These are phyloP conservation scores for Neodontobutis hainanensis DNA, from an alignment of 2,113 vertebrate genomes.

Conservation along the genomic window DNA sequence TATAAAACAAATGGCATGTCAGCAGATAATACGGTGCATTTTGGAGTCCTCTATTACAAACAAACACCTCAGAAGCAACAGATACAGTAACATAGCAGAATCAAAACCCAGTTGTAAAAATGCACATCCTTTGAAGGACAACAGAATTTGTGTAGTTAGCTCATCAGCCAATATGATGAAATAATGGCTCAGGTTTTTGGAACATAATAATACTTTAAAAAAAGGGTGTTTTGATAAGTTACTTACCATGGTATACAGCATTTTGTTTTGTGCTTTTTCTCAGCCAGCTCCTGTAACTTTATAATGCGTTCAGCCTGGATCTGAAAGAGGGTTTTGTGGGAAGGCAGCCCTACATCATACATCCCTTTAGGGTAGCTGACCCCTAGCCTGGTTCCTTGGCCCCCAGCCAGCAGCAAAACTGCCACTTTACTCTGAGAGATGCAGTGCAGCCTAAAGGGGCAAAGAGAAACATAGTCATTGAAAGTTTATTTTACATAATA, in stretches of 20 bases:
- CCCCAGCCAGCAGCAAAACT: slow-evolving; percentile 90
- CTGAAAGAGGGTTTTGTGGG: slow-evolving; percentile 97
- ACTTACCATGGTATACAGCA: slow-evolving; percentile 95
- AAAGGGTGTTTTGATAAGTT: slow-evolving; percentile 46
- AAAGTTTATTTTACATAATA: no score
- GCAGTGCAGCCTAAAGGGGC: slow-evolving; percentile 79
- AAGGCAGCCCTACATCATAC: slow-evolving; percentile 94
- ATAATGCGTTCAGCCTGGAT: slow-evolving; percentile 94
- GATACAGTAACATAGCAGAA: no score
- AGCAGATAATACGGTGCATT: no score
- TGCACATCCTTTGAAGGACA: no score
- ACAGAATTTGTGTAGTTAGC: no score
- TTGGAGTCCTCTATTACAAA: no score
- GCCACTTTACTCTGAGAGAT: slow-evolving; percentile 89
- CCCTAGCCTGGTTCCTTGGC: slow-evolving; percentile 93
- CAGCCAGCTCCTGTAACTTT: slow-evolving; percentile 88
- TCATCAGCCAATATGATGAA: no score
- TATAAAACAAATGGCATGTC: no score
- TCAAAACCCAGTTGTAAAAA: no score
- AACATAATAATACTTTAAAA: background rate
- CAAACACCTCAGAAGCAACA: no score
- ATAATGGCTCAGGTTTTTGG: background rate
- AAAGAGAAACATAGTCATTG: slow-evolving; percentile 9
- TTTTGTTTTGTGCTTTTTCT: slow-evolving; percentile 77
- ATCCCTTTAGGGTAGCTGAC: slow-evolving; percentile 96